A percentile compares a stretch with the other conserved stretches of the same genome.
phyloP scores from a whole-genome alignment of 2,113 vertebrate species.

The Malaclemys terrapin region DNA sequence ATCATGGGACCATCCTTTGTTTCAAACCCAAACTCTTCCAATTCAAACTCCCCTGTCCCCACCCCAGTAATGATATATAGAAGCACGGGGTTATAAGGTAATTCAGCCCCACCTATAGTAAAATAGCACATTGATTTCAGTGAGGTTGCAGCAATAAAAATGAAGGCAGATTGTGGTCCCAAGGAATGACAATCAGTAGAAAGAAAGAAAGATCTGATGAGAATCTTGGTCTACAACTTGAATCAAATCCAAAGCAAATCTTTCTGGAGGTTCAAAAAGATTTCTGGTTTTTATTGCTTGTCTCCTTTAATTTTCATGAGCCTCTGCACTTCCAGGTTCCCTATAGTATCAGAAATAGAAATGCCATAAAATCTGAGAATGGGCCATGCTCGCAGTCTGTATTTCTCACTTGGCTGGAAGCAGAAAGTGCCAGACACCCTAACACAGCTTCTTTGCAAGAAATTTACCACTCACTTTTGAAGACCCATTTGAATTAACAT shows the following conservation, averaged over 20 bases:
- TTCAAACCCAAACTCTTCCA: not conserved
- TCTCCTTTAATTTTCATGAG: not conserved
- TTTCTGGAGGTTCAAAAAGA: not conserved
- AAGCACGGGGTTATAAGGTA: not conserved
- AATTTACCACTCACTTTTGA: not conserved
- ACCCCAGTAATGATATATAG: not conserved
- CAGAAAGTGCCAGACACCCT: not conserved
- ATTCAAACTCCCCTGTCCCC: not conserved
- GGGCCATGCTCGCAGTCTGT: not conserved
- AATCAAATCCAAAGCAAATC: not conserved
- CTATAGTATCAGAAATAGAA: not conserved
- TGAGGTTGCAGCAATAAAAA: not conserved
- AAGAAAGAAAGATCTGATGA: not conserved
- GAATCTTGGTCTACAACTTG: not conserved
- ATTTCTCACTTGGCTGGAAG: not conserved
- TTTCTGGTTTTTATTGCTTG: not conserved
- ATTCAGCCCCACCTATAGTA: not conserved
- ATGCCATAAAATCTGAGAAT: rapidly evolving
- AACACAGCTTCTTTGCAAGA: not conserved
- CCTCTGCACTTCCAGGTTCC: not conserved
- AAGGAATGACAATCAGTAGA: not conserved
- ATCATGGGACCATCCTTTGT: not conserved
- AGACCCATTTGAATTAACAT: not conserved
- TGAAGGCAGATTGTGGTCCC: not conserved
- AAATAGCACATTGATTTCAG: not conserved